A percentile compares a stretch with the other conserved stretches of the same genome.
Conservation (phyloP, 2,113 vertebrate species). For the Mixornis gularis region DNA sequence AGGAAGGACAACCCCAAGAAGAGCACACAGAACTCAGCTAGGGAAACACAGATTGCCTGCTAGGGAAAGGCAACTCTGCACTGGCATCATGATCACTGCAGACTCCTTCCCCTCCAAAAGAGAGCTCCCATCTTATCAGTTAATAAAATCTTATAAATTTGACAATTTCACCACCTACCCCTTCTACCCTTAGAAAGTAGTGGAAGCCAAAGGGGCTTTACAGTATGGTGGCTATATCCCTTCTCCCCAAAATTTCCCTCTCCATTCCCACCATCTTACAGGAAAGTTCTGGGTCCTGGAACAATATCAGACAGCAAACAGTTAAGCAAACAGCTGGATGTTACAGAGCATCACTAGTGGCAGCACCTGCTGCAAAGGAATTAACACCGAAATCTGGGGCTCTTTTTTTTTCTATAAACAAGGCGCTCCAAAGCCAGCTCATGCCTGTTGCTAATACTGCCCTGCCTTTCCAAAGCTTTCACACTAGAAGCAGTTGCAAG, state of each 20-base stretch:
- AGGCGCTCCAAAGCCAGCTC: background rate
- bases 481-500: background rate
- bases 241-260: background rate
- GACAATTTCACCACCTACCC: background rate
- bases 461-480: background rate
- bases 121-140: background rate
- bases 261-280: background rate
- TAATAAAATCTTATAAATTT: background rate
- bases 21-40: background rate
- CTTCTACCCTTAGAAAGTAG: background rate
- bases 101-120: background rate
- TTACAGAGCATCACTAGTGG: background rate
- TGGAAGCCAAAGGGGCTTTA: background rate
- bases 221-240: background rate
- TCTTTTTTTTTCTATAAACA: background rate
- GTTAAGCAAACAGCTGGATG: background rate
- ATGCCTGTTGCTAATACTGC: background rate
- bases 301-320: background rate
- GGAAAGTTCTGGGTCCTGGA: background rate
- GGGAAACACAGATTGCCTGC: background rate
- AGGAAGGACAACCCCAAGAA: background rate
- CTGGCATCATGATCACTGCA: background rate
- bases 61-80: background rate
- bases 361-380: slow-evolving; percentile 12
- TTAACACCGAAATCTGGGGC: background rate